Percentiles rank a stretch among this genome's conserved stretches.
These are phyloP conservation scores for Caenorhabditis doughertyi DNA, from an alignment of 2,888 invertebrate species.

Conservation along the genomic window DNA sequence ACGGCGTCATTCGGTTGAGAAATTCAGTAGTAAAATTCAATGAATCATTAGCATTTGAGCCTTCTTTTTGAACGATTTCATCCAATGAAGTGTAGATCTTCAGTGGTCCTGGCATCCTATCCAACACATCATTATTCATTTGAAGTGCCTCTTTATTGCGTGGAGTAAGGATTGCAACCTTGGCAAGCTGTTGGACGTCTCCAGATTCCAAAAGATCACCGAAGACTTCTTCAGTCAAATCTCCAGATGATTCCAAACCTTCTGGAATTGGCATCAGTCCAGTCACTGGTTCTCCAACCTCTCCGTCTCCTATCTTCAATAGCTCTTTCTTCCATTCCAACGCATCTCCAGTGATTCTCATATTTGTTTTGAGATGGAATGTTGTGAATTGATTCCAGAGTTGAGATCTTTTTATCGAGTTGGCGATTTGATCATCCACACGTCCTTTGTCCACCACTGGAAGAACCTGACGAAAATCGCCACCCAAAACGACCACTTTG, in stretches of 20 bases:
- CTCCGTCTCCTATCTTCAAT: constrained; percentile 33
- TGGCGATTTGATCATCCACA: constrained; percentile 1
- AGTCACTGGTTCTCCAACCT: background rate
- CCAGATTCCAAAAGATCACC: background rate
- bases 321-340: constrained; percentile 35
- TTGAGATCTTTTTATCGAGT: constrained; percentile 26
- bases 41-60: no score
- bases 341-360: constrained; percentile 27
- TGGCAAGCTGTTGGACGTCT: no score
- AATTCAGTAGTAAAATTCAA: background rate
- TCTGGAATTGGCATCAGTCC: constrained; percentile 2
- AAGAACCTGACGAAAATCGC: constrained; percentile 58
- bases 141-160: background rate
- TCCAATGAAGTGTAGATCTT: background rate
- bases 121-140: background rate
- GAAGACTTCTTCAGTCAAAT: background rate
- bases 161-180: no score
- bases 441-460: constrained; percentile 44
- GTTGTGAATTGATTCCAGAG: constrained; percentile 21
- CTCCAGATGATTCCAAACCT: background rate
- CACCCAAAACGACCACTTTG: constrained; percentile 49
- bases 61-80: background rate
- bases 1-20: constrained; percentile 6
- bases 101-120: background rate
- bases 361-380: constrained; percentile 22